phyloP scores from a whole-genome alignment of 2,888 invertebrate genomes.

The Cyclophora punctaria region DNA sequence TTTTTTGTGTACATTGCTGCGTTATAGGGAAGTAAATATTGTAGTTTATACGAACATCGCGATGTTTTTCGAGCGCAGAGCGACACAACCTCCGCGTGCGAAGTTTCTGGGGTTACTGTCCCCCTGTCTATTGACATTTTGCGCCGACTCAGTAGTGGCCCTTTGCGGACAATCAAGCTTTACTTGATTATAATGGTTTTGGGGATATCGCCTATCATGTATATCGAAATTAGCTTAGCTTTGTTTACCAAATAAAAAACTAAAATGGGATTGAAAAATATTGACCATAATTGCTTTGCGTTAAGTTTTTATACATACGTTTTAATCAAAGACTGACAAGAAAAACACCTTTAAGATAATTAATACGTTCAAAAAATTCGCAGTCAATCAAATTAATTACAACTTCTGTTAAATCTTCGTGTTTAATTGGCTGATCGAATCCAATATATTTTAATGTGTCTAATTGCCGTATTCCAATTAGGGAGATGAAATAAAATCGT shows the following conservation, averaged over 20 bases:
- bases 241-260: too few species aligned
- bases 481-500: slow-evolving; percentile 20
- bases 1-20: slow-evolving; percentile 7
- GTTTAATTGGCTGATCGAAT: not conserved
- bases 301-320: too few species aligned
- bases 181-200: slow-evolving; percentile 43
- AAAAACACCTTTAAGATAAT: too few species aligned
- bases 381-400: too few species aligned
- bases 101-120: slow-evolving; percentile 60
- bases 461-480: slow-evolving; percentile 15
- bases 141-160: slow-evolving; percentile 67
- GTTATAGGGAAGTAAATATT: slow-evolving; percentile 19
- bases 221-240: slow-evolving; percentile 12
- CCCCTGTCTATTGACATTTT: slow-evolving; percentile 63
- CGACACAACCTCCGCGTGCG: slow-evolving; percentile 57
- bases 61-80: slow-evolving; percentile 41
- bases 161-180: slow-evolving; percentile 39
- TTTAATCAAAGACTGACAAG: too few species aligned
- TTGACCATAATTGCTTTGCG: too few species aligned
- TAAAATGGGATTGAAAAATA: too few species aligned
- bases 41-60: slow-evolving; percentile 54
- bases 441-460: slow-evolving; percentile 7
- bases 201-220: slow-evolving; percentile 22
- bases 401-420: not conserved
- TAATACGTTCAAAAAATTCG: too few species aligned